Base-by-base conservation (phyloP, 2,888 invertebrate genomes). In the Chymomyza procnemis region DNA sequence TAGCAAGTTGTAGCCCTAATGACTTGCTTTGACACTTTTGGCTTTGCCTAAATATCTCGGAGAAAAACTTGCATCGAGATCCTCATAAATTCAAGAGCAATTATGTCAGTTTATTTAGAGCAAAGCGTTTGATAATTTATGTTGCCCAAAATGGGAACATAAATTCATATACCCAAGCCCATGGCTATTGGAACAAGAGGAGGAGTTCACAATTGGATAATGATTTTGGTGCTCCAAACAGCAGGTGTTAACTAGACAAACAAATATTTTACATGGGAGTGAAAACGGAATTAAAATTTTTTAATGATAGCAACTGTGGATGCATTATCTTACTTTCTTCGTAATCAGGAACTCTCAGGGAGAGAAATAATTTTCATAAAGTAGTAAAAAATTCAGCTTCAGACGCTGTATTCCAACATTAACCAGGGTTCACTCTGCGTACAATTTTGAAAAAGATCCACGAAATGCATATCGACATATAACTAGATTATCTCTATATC, bases 71-170 rank as follows among this genome's bases (percentile, higher is more conserved):
- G 14, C 16, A 21, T 5, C 18, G 26, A 46, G 52, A 61, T 16
- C 21, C 52, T 67, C 85, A 85, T 85, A 85, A 88, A 85, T 88
- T 80, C 71, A 74, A 65, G 64, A 74, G 80, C 77, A 88, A 88
- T 85, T 85, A 85, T 88, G 88, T 87, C 88, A 82, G 78, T 88
- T 88, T 88, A 88, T 85, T 80, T 83, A 79, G 83, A 83, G 87
- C 87, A 87, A 83, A 85, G 86, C 81, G 77, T 84, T 73, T 69
- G 69, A 76, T 76, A 74, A 81, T 84, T 86, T 86, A 81, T 86
- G 81, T 66, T 30, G 55, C 50, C 60, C 46, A 30, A 18, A n/a
- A 47, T 41, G 41, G 48, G 54, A 54, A 57, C 66, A 50, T 59
- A 63, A 50, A 50, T 50, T 16, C 16, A 50, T 5, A 50, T 14